Conservation (phyloP, 2,888 invertebrate species). For the Craniophora ligustri region DNA sequence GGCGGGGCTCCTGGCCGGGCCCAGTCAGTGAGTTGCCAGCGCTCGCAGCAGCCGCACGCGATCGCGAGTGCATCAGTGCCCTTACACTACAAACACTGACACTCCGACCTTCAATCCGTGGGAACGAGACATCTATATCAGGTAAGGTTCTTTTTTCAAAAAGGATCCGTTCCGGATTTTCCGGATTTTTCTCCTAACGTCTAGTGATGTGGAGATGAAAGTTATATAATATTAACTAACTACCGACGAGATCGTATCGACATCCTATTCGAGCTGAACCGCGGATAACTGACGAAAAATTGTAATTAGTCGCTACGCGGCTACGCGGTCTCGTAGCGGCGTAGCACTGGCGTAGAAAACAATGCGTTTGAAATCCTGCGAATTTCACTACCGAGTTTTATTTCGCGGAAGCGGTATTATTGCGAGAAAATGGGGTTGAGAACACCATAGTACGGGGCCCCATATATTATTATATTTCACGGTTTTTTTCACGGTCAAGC, state of each 20-base stretch:
- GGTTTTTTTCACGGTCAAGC: slow-evolving; percentile 82
- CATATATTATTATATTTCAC: slow-evolving; percentile 44
- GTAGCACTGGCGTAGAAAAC: slow-evolving; percentile 57
- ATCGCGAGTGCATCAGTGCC: slow-evolving; percentile 76
- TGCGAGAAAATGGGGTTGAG: slow-evolving; percentile 11
- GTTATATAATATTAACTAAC: slow-evolving; percentile 56
- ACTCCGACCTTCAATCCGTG: slow-evolving; percentile 85
- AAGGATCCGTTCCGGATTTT: slow-evolving; percentile 39
- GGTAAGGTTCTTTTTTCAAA: slow-evolving; percentile 73
- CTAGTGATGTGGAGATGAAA: slow-evolving; percentile 25
- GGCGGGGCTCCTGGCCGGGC: slow-evolving; percentile 83
- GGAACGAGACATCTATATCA: slow-evolving; percentile 85
- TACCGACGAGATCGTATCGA: slow-evolving; percentile 38
- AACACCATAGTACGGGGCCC: slow-evolving; percentile 11
- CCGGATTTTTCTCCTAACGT: slow-evolving; percentile 6
- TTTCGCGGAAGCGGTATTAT: slow-evolving; percentile 45
- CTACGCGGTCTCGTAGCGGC: slow-evolving; percentile 56
- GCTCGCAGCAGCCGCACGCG: slow-evolving; percentile 73
- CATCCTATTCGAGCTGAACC: slow-evolving; percentile 31
- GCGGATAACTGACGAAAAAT: slow-evolving; percentile 44
- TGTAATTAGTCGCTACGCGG: slow-evolving; percentile 51
- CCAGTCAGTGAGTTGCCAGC: slow-evolving; percentile 80
- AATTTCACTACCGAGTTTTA: slow-evolving; percentile 34
- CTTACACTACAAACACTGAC: slow-evolving; percentile 68
- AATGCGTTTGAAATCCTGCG: slow-evolving; percentile 48